These are phyloP conservation scores for Stegodyphus mimosarum DNA, from an alignment of 1,140 invertebrate genomes.

Conservation along the genomic window DNA sequence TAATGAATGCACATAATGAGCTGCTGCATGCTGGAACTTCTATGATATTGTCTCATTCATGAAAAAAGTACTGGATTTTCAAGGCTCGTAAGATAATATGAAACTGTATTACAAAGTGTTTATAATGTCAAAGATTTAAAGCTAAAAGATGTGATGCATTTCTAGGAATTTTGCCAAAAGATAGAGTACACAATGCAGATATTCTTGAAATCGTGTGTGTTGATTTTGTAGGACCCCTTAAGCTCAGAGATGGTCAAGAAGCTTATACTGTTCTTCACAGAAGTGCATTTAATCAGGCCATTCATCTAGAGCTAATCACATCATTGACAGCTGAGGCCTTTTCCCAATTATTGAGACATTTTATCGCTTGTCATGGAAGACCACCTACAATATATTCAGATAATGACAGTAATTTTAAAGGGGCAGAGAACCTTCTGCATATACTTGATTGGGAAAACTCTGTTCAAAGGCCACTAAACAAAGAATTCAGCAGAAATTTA, in stretches of 20 bases:
- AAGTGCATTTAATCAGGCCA: slow-evolving; percentile 65
- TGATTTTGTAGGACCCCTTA: slow-evolving; percentile 66
- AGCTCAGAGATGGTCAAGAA: slow-evolving; percentile 60
- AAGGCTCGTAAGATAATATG: slow-evolving; percentile 20
- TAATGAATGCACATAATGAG: slow-evolving; percentile 20
- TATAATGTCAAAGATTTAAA: slow-evolving; percentile 31
- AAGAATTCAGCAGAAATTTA: slow-evolving; percentile 68
- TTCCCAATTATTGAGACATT: background rate
- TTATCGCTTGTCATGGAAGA: slow-evolving; percentile 11
- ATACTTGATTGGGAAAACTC: slow-evolving; percentile 65
- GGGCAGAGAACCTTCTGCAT: slow-evolving; percentile 61
- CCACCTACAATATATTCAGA: slow-evolving; percentile 66
- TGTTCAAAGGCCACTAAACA: slow-evolving; percentile 51
- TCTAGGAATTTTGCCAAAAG: slow-evolving; percentile 61
- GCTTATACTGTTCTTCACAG: slow-evolving; percentile 24
- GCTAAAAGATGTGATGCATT: background rate
- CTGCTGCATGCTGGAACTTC: slow-evolving; percentile 21
- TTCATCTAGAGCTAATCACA: slow-evolving; percentile 67
- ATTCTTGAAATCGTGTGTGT: slow-evolving; percentile 66
- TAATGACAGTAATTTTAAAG: slow-evolving; percentile 67
- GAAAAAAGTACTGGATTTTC: slow-evolving; percentile 54
- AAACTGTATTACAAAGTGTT: slow-evolving; percentile 20
- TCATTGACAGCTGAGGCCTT: slow-evolving; percentile 61
- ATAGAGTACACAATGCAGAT: slow-evolving; percentile 63
- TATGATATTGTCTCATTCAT: slow-evolving; percentile 4